Evolutionary conservation across 2,113 vertebrate species (phyloP).

Genomic region (Ciconia maguari): DNA sequence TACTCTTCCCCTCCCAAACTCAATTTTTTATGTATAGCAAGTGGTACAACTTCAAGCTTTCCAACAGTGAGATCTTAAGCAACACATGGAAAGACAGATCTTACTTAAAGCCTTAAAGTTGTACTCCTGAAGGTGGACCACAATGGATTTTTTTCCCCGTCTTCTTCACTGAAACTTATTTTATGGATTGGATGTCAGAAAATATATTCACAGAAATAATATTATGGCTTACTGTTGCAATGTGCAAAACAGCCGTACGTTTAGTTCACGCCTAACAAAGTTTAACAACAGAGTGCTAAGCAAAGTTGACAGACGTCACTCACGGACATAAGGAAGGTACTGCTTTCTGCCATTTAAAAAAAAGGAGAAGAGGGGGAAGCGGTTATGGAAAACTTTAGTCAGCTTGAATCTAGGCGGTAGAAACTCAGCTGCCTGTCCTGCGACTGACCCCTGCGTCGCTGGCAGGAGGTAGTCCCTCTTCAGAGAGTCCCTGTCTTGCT

Average conservation of each 20-base stretch:
- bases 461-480: neutral
- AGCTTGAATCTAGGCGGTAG: neutral
- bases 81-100: neutral
- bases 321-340: neutral
- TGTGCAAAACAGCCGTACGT: conserved; percentile 22
- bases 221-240: conserved; percentile 13
- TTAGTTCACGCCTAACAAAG: neutral
- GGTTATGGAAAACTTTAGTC: neutral
- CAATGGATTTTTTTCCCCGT: rapidly evolving
- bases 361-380: neutral
- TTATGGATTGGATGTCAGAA: neutral
- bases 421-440: neutral
- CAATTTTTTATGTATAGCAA: neutral
- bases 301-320: neutral
- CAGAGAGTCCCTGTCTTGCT: neutral
- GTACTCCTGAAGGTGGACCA: neutral
- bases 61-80: neutral
- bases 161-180: neutral
- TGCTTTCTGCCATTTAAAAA: neutral
- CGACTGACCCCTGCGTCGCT: neutral
- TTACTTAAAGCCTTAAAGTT: neutral
- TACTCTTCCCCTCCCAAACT: neutral
- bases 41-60: neutral
- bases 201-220: conserved; percentile 12
- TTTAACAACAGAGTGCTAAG: conserved; percentile 10